Conservation (phyloP, 2,888 invertebrate genomes). For the Ichneumoninae sp. region DNA sequence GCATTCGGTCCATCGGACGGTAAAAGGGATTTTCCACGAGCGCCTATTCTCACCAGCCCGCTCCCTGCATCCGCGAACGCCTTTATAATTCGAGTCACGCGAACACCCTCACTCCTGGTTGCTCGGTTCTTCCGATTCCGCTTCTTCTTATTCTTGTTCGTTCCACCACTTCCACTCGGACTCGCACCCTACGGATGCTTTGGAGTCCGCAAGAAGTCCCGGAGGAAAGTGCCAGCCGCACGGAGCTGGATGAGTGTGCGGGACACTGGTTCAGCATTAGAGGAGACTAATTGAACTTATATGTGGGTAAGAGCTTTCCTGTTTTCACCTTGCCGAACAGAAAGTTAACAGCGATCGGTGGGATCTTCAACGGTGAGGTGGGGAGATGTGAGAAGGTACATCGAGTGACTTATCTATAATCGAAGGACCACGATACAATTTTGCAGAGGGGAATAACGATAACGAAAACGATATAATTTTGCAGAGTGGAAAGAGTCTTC, state of each 20-base stretch:
- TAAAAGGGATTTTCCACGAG: slow-evolving; percentile 47
- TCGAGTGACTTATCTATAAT: neutral
- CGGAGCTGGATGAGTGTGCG: neutral
- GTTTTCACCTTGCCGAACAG: slow-evolving; percentile 6
- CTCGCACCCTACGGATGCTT: slow-evolving; percentile 32
- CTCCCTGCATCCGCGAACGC: neutral
- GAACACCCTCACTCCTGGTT: slow-evolving; percentile 5
- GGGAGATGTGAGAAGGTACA: neutral
- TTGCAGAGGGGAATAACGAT: too few species aligned
- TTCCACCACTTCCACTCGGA: slow-evolving; percentile 25
- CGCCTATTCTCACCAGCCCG: slow-evolving; percentile 1
- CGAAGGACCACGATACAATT: too few species aligned
- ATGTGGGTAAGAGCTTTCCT: slow-evolving; percentile 1
- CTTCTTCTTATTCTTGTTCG: slow-evolving; percentile 24
- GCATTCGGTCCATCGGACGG: slow-evolving; percentile 44
- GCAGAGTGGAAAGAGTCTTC: too few species aligned
- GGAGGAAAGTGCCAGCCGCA: slow-evolving; percentile 18
- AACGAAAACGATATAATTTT: too few species aligned
- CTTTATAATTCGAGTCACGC: slow-evolving; percentile 53
- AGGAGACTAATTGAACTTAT: slow-evolving; percentile 50
- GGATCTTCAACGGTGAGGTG: neutral
- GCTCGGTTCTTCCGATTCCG: neutral
- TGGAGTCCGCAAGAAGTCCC: slow-evolving; percentile 25
- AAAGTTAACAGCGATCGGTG: slow-evolving; percentile 30
- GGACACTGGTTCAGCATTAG: slow-evolving; percentile 46